Evolutionary conservation across 2,113 vertebrate species (phyloP).

Genomic region (Athene cunicularia): DNA sequence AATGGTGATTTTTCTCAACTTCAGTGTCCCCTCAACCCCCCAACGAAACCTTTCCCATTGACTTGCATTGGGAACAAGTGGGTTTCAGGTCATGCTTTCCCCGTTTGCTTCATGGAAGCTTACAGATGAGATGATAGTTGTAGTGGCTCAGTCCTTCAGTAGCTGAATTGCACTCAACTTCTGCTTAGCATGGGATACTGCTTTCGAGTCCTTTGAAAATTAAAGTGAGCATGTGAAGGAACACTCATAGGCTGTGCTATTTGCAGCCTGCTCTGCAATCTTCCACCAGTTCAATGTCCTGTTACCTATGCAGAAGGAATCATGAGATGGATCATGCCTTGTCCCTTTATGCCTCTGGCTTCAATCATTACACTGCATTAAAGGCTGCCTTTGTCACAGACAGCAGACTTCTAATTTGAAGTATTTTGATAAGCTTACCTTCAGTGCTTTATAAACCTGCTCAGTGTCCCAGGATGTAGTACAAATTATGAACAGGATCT

Average conservation of each 20-base stretch:
- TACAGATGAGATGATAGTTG: neutral
- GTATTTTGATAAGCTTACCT: neutral
- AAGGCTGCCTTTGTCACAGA: neutral
- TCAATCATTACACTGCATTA: neutral
- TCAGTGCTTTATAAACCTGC: neutral
- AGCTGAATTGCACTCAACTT: neutral
- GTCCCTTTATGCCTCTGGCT: neutral
- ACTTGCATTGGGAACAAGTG: neutral
- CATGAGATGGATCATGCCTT: no score
- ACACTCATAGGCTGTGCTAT: neutral
- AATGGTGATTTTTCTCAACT: neutral
- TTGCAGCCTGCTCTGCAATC: neutral
- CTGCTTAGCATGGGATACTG: neutral
- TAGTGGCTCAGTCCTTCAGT: neutral
- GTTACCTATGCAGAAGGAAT: neutral
- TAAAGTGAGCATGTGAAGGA: neutral
- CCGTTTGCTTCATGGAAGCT: neutral
- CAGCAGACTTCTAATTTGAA: neutral
- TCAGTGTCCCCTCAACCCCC: accelerated
- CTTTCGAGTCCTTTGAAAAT: neutral
- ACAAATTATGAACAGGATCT: neutral
- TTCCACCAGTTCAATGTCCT: neutral
- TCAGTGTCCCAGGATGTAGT: neutral
- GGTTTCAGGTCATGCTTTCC: neutral
- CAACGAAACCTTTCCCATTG: neutral